Conservation (phyloP, 2,113 vertebrate genomes). For the Piprites chloris region DNA sequence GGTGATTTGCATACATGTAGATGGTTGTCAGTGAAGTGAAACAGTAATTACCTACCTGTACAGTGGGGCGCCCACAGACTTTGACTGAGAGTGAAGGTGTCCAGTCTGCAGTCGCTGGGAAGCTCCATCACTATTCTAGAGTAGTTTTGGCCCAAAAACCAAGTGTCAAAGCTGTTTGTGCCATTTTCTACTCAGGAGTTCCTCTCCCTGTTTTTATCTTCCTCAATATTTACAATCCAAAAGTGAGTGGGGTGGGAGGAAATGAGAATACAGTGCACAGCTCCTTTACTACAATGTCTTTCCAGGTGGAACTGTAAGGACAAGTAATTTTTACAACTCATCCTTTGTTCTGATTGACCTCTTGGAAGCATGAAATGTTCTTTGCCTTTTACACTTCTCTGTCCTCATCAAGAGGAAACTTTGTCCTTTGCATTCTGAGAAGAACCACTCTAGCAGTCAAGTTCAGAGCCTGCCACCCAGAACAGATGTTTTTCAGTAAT, state of each 20-base stretch:
- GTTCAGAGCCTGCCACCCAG: background rate
- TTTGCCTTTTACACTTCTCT: background rate
- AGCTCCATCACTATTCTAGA: background rate
- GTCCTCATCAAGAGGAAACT: background rate
- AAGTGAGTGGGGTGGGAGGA: background rate
- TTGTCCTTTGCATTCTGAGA: background rate
- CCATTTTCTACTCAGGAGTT: background rate
- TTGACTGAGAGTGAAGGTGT: background rate
- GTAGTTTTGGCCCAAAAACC: background rate
- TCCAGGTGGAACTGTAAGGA: background rate
- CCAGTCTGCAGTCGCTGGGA: background rate
- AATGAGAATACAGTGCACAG: background rate
- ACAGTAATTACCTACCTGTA: background rate
- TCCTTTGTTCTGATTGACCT: background rate
- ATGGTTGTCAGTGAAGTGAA: background rate
- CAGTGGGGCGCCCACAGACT: background rate
- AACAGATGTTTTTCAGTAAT: background rate
- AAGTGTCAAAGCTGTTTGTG: background rate
- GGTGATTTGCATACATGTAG: constrained; percentile 74
- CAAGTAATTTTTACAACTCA: background rate
- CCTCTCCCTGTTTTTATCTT: background rate
- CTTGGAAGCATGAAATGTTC: background rate
- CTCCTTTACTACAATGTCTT: background rate
- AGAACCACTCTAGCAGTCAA: background rate
- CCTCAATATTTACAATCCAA: background rate